These are phyloP conservation scores for Lethrus apterus DNA, from an alignment of 1,140 invertebrate genomes.

Conservation along the genomic window DNA sequence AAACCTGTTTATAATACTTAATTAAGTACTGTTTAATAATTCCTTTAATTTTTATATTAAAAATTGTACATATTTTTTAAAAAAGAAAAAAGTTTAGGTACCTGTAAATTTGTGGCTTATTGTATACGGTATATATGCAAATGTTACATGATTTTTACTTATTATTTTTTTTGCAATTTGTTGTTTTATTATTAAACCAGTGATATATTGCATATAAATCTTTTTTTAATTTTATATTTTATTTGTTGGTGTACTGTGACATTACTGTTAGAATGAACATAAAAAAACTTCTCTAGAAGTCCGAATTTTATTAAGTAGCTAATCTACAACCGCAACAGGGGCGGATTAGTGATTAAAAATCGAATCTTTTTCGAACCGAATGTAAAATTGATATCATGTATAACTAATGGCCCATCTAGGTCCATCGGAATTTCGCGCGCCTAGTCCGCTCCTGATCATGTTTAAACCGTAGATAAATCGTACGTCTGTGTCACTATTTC, in stretches of 20 bases:
- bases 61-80: conserved; percentile 20
- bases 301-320: conserved; percentile 38
- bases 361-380: too few relatives aligned
- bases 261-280: conserved; percentile 22
- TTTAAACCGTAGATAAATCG: too few relatives aligned
- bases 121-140: conserved; percentile 28
- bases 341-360: too few relatives aligned
- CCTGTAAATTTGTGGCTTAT: conserved; percentile 39
- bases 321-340: too few relatives aligned
- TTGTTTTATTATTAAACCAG: conserved; percentile 5
- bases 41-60: conserved; percentile 5
- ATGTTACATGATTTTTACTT: conserved; percentile 5
- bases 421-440: too few relatives aligned
- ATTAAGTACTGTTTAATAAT: not conserved
- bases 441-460: too few relatives aligned
- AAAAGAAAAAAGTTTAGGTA: conserved; percentile 33
- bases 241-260: conserved; percentile 31
- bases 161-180: conserved; percentile 1
- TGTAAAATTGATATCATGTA: too few relatives aligned
- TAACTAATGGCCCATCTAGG: too few relatives aligned
- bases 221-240: conserved; percentile 24
- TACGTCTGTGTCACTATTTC: too few relatives aligned
- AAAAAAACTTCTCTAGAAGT: conserved; percentile 40
- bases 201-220: conserved; percentile 10
- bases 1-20: not conserved